phyloP scores from a whole-genome alignment of 2,797 vertebrate species.

The Coluber constrictor region DNA sequence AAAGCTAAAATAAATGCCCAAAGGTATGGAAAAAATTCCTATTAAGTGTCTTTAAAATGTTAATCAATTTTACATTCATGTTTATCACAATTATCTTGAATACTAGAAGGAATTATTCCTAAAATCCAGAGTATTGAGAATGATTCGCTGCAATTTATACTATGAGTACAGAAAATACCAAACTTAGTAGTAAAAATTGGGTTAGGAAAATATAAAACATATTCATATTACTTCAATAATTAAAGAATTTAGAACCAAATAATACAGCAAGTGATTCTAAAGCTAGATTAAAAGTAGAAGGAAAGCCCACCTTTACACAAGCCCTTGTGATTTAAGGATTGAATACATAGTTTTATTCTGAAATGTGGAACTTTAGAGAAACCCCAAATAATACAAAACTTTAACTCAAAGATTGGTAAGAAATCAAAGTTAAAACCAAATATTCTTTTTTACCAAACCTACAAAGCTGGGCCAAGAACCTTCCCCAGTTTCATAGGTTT shows the following conservation, averaged over 20 bases:
- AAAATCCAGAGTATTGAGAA: not conserved
- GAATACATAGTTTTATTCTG: not conserved
- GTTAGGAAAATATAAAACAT: not conserved
- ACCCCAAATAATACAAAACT: not conserved
- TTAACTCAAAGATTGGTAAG: not conserved
- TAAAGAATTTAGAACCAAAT: not conserved
- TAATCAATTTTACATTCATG: not conserved
- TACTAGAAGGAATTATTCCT: not conserved
- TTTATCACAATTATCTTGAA: not conserved
- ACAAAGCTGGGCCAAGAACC: not conserved
- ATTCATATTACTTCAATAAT: not conserved
- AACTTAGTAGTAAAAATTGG: not conserved
- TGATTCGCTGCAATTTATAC: not conserved
- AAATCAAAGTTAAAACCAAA: not conserved
- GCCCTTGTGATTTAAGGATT: not conserved
- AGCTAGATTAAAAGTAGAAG: not conserved
- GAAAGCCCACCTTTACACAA: not conserved
- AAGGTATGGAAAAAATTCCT: not conserved
- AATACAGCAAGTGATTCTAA: not conserved
- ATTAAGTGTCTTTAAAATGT: not conserved
- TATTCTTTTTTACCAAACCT: not conserved
- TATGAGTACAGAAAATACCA: not conserved
- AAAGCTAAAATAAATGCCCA: not conserved
- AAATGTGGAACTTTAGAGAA: not conserved
- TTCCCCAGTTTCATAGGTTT: not conserved